Conservation (phyloP, 2,888 invertebrate species). For the Sesia apiformis region DNA sequence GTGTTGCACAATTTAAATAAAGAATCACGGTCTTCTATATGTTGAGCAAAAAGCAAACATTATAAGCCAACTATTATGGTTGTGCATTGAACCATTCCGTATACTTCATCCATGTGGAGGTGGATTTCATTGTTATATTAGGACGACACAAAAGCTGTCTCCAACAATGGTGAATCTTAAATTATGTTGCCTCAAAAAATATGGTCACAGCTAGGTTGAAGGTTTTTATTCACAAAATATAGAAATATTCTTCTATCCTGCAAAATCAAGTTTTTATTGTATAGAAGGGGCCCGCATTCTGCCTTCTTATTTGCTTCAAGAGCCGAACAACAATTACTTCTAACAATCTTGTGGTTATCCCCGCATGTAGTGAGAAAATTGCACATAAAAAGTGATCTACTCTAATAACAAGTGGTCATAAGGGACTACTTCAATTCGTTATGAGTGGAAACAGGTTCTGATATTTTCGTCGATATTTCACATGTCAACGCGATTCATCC, state of each 20-base stretch:
- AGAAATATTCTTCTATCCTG: constrained; percentile 22
- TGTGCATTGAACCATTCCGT: constrained; percentile 61
- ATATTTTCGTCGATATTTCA: constrained; percentile 25
- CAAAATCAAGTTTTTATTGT: constrained; percentile 24
- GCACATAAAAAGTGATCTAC: constrained; percentile 54
- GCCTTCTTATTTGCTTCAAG: constrained; percentile 41
- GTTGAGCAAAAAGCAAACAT: constrained; percentile 62
- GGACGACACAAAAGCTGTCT: constrained; percentile 50
- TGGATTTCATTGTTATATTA: constrained; percentile 49
- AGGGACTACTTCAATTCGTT: constrained; percentile 28
- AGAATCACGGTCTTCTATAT: constrained; percentile 45
- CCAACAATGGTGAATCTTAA: constrained; percentile 54
- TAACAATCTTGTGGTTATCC: constrained; percentile 63
- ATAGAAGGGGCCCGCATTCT: constrained; percentile 51
- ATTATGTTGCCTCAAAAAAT: constrained; percentile 49
- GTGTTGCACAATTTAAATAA: constrained; percentile 62
- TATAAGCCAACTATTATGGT: constrained; percentile 43
- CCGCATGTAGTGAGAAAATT: constrained; percentile 60
- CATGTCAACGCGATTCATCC: constrained; percentile 33
- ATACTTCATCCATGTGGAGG: constrained; percentile 48
- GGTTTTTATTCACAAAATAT: constrained; percentile 27
- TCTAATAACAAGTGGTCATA: constrained; percentile 47
- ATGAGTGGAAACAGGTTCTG: constrained; percentile 45
- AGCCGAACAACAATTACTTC: constrained; percentile 55
- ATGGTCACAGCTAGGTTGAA: constrained; percentile 27